Evolutionary conservation across 2,888 invertebrate species (phyloP), one percentile per base, ranked within the genome.

Genomic region (Craniophora ligustri): DNA sequence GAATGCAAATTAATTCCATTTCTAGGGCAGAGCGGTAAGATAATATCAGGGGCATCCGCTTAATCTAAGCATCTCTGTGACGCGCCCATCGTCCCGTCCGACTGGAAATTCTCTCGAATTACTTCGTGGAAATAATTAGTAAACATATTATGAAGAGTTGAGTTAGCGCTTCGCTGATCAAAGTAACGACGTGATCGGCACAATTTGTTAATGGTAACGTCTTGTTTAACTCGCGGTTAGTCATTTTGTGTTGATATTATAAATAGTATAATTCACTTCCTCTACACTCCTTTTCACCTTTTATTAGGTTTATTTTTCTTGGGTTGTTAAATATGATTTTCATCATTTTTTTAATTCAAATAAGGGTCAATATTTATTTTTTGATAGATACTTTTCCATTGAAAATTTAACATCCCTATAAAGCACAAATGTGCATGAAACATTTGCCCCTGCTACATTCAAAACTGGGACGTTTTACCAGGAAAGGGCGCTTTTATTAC

Each of bases 1-100:
- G 69, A 77, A 87, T 86, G 85, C 81, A 85, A 86, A 88, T 86
- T 81, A 81, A 85, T 83, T 81, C 84, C 65, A 80, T 84, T 85
- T 85, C 82, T 86, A 86, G 82, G 79, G 82, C 84, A 83, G 62
- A 58, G 75, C 68, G 75, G 75, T 74, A 75, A 82, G 87, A 86
- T 87, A 84, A 84, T 82, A 86, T 87, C 85, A 60, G 76, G 71
- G 76, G 79, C 78, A 79, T 82, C 77, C 78, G 75, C 71, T 75
- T 80, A 76, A 82, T 81, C 78, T 84, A 76, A 73, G 71, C 79
- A 82, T 83, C 81, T 77, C 72, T 75, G 79, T 78, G 82, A 82
- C 76, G 78, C 72, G 74, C 73, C 72, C 75, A 73, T 73, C 73
- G 76, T 61, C 66, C 67, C 68, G 71, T 67, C 64, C 68, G 70